Evolutionary conservation across 1,140 invertebrate genomes (phyloP), one percentile per base, ranked within the genome.

Genomic region (Drosophila subpulchrella): DNA sequence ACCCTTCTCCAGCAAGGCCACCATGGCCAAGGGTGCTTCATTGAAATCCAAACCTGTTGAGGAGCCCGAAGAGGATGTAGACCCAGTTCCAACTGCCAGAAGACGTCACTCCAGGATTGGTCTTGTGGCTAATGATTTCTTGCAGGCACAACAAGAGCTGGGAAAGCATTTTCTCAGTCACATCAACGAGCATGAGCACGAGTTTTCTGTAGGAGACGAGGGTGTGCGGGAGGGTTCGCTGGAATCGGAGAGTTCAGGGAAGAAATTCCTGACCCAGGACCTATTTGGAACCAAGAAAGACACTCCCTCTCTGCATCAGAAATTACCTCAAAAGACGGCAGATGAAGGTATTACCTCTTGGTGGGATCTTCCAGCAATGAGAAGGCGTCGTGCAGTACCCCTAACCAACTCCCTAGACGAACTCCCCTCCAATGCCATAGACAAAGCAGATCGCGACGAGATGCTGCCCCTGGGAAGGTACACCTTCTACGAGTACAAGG

Each of bases 131-230:
- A 75, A 20, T 5, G 90, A 91, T 39, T 91, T 91, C 41, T 41
- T 75, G 39, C 79, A 88, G 39, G 86, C 86, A 0, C 90, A 91
- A 53, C 57, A 61, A 1, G 86, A 91, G 60, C 53, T 91, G 0
- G 78, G 90, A 6, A 83, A 89, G 13, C 73, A 88, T 47, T 90
- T 91, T 39, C 74, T 88, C 3, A 72, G 84, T n/a, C 80, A 88
- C 42, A 89, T 88, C 8, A 70, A 65, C 11, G 77, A 79, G 36
- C 84, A 89, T 38, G 76, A 88, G 17, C 44, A 77, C 6, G 66
- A 82, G 27, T 67, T 78, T 7, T 36, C 82, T 0, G 38, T 81
- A 30, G 62, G 62, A 0, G 71, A 83, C 15, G 67, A 83, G 30
- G 12, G 38, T 0, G 1, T 38, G 2, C 46, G 42, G 11, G 74